Conservation (phyloP, 2,888 invertebrate species). For the Pristionchus japonicus region DNA sequence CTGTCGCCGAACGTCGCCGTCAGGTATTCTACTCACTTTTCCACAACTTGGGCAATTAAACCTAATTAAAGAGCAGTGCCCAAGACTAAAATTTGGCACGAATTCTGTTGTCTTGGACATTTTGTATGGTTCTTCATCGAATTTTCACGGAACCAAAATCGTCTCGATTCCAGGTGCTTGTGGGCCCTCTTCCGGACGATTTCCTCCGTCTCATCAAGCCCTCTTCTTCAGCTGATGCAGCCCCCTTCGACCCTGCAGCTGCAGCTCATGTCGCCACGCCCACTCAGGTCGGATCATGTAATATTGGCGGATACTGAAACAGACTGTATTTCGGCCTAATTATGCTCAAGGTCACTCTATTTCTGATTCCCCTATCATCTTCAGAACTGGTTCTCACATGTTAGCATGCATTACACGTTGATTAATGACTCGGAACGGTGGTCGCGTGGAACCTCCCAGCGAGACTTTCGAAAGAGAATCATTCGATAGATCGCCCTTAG, state of each 20-base stretch:
- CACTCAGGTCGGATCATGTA: not conserved
- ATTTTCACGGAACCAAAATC: too few relatives aligned
- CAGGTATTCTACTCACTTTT: too few relatives aligned
- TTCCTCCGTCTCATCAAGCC: slow-evolving; percentile 65
- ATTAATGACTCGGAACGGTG: slow-evolving; percentile 31
- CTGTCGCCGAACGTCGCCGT: slow-evolving; percentile 55
- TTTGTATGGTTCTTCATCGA: too few relatives aligned
- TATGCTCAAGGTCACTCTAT: not conserved
- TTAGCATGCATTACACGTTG: slow-evolving; percentile 19
- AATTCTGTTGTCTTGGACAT: too few relatives aligned
- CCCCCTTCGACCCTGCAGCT: slow-evolving; percentile 41
- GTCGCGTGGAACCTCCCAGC: not conserved
- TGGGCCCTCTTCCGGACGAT: slow-evolving; percentile 66
- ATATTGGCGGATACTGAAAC: too few relatives aligned
- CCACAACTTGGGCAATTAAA: too few relatives aligned
- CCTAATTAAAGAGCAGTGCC: too few relatives aligned
- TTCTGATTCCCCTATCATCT: not conserved
- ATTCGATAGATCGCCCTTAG: not conserved
- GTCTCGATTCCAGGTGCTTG: slow-evolving; percentile 58
- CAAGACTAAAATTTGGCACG: not conserved
- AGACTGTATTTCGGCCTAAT: too few relatives aligned
- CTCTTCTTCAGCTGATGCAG: slow-evolving; percentile 43
- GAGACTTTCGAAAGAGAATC: not conserved
- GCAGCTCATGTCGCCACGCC: slow-evolving; percentile 39
- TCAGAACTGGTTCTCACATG: slow-evolving; percentile 5